phyloP scores from a whole-genome alignment of 2,888 invertebrate genomes.

The Molorchus minor region DNA sequence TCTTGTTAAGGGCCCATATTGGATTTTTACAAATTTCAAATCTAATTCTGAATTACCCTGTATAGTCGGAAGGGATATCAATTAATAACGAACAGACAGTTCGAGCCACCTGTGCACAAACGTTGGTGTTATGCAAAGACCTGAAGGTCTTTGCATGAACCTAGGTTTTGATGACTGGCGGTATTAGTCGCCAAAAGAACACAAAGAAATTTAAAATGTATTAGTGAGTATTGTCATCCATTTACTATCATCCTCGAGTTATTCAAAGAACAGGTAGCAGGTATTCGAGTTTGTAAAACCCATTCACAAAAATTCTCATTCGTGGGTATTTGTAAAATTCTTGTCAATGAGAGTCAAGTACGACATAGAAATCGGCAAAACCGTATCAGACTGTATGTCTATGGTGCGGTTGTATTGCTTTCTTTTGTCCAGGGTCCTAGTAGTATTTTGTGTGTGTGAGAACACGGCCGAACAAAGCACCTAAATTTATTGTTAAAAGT shows the following conservation, averaged over 20 bases:
- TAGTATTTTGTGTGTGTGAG: conserved; percentile 40
- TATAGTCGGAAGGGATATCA: neutral
- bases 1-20: too few species aligned
- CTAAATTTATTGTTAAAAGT: conserved; percentile 31
- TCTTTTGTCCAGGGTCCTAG: conserved; percentile 31
- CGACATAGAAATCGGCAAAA: conserved; percentile 41
- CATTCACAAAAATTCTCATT: conserved; percentile 40
- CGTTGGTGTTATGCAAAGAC: conserved; percentile 21
- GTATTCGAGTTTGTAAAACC: conserved; percentile 28
- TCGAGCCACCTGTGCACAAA: conserved; percentile 24
- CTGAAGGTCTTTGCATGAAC: neutral
- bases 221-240: conserved; percentile 40
- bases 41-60: neutral
- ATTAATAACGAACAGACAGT: neutral
- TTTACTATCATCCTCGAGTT: conserved; percentile 30
- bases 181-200: conserved; percentile 4
- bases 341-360: conserved; percentile 44
- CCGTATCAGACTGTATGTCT: conserved; percentile 23
- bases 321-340: conserved; percentile 39
- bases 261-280: conserved; percentile 34
- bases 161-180: too few species aligned
- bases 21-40: too few species aligned
- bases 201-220: conserved; percentile 10
- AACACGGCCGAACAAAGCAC: conserved; percentile 34
- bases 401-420: conserved; percentile 23